These are phyloP conservation scores for Eriocheir sinensis DNA, from an alignment of 1,140 invertebrate genomes.

Conservation along the genomic window DNA sequence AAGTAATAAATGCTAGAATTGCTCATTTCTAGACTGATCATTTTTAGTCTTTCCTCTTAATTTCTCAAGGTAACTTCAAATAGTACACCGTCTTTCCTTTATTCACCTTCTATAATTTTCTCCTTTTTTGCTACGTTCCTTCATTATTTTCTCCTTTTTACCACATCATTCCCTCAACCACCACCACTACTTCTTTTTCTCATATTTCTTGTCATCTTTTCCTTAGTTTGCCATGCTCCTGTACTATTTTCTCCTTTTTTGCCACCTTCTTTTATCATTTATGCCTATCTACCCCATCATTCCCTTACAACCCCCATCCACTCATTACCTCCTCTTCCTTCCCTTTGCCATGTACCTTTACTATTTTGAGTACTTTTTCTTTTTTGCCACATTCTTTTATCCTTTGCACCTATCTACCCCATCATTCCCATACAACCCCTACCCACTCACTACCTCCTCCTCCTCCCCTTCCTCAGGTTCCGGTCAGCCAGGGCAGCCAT, in stretches of 20 bases:
- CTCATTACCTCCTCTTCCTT: slow-evolving; percentile 1
- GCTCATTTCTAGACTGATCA: not conserved
- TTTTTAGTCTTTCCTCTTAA: not conserved
- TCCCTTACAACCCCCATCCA: not conserved
- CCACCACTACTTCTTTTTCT: not conserved
- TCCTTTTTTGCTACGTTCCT: not conserved
- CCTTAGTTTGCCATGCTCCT: not conserved
- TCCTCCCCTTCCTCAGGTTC: slow-evolving; percentile 85
- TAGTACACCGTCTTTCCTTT: not conserved
- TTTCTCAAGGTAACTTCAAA: not conserved
- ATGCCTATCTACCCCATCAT: not conserved
- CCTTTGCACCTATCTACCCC: no score
- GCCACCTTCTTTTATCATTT: no score
- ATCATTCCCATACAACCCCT: no score
- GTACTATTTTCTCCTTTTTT: no score
- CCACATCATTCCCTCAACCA: not conserved
- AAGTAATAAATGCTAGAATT: no score
- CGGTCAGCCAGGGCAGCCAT: slow-evolving; percentile 94
- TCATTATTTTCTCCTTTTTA: not conserved
- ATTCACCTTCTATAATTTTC: not conserved
- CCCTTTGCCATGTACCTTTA: no score
- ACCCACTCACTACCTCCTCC: no score
- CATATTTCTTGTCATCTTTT: no score
- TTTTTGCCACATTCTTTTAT: no score
- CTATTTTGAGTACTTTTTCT: no score